phyloP scores from a whole-genome alignment of 2,113 vertebrate species.

The Nothobranchius kuhntae region DNA sequence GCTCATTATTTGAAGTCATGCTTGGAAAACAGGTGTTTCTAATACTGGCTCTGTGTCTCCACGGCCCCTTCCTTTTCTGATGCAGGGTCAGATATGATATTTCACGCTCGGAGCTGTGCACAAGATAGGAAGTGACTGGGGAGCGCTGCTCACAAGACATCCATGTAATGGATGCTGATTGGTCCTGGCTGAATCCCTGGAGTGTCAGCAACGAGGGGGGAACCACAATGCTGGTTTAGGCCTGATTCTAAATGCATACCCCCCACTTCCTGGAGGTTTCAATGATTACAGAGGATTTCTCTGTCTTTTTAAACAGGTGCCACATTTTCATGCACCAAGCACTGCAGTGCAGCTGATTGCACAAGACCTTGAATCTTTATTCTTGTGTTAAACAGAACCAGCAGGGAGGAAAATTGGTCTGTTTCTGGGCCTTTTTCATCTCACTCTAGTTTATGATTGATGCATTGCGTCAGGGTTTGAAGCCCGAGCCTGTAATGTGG shows the following conservation, averaged over 20 bases:
- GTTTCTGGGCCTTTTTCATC: constrained; percentile 34
- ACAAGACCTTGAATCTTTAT: constrained; percentile 28
- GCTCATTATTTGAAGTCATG: constrained; percentile 76
- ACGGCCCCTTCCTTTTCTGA: constrained; percentile 60
- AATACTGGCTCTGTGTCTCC: constrained; percentile 70
- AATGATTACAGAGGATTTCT: constrained; percentile 61
- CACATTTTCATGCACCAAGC: constrained; percentile 50
- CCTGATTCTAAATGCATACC: constrained; percentile 49
- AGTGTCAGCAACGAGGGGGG: constrained; percentile 48
- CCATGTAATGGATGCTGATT: constrained; percentile 81
- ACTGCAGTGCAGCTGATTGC: constrained; percentile 43
- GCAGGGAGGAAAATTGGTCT: constrained; percentile 46
- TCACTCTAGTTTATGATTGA: constrained; percentile 57
- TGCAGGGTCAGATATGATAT: constrained; percentile 80
- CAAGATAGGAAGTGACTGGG: constrained; percentile 74
- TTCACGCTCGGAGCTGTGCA: constrained; percentile 65
- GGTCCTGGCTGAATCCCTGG: constrained; percentile 58
- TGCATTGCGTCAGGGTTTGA: constrained; percentile 62
- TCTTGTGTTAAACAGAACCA: constrained; percentile 65
- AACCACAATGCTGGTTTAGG: constrained; percentile 37
- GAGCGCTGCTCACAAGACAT: constrained; percentile 66
- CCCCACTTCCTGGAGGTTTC: constrained; percentile 28
- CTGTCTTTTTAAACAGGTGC: constrained; percentile 68
- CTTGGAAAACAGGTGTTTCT: constrained; percentile 81
- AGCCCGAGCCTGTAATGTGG: constrained; percentile 64